Conservation (phyloP, 2,888 invertebrate species). For the Drosophila falleni region DNA sequence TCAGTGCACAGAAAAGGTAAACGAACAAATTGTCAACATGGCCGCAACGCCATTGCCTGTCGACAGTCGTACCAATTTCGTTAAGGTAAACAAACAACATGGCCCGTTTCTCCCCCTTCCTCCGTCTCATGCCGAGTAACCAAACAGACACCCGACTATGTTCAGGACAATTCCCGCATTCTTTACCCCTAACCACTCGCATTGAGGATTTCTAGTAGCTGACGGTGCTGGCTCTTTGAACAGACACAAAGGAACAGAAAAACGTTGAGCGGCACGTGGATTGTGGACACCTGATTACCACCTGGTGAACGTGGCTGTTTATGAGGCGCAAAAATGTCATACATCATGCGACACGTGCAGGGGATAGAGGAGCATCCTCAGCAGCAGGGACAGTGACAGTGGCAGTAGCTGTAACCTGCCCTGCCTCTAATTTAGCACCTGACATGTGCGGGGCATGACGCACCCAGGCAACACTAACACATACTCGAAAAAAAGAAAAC, state of each 20-base stretch:
- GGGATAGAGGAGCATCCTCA: not conserved
- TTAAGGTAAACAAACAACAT: slow-evolving; percentile 66
- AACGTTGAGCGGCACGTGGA: slow-evolving; percentile 37
- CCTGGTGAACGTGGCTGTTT: slow-evolving; percentile 62
- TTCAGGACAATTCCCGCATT: slow-evolving; percentile 1
- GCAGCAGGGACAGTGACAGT: not conserved
- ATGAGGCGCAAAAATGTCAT: slow-evolving; percentile 80
- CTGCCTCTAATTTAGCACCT: slow-evolving; percentile 47
- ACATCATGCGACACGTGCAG: slow-evolving; percentile 71
- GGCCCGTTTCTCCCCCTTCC: not conserved
- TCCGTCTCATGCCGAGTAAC: slow-evolving; percentile 3
- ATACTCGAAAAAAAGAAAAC: slow-evolving; percentile 7
- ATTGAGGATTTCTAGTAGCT: not conserved
- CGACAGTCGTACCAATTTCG: slow-evolving; percentile 65
- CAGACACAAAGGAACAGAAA: slow-evolving; percentile 64
- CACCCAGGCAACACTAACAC: slow-evolving; percentile 47
- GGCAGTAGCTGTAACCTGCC: slow-evolving; percentile 2
- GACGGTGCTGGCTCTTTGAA: slow-evolving; percentile 8
- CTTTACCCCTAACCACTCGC: not conserved
- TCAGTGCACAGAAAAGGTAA: slow-evolving; percentile 48
- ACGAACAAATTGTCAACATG: slow-evolving; percentile 74
- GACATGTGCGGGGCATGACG: slow-evolving; percentile 28
- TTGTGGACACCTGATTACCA: slow-evolving; percentile 66
- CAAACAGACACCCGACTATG: slow-evolving; percentile 23
- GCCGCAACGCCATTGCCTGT: slow-evolving; percentile 45